These are phyloP conservation scores for Vanessa atalanta DNA, from an alignment of 1,140 invertebrate species.

Conservation along the genomic window DNA sequence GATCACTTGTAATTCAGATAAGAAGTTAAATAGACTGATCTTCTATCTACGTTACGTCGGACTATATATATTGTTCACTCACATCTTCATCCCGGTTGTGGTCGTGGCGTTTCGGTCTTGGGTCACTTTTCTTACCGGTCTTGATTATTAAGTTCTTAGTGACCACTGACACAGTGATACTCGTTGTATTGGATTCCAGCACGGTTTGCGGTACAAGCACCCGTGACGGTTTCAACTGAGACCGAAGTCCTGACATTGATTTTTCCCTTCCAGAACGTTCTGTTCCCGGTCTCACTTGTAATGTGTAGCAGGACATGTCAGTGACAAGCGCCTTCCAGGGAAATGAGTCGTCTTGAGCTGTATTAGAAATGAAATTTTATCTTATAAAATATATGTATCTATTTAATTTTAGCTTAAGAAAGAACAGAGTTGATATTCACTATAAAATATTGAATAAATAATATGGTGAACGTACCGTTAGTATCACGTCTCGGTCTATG, in stretches of 20 bases:
- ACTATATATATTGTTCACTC: slow-evolving; percentile 12
- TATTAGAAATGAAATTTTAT: neutral
- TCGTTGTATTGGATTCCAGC: slow-evolving; percentile 55
- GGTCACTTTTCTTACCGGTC: slow-evolving; percentile 26
- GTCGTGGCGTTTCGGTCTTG: slow-evolving; percentile 21
- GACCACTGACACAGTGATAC: slow-evolving; percentile 60
- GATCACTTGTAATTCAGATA: neutral
- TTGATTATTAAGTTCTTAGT: slow-evolving; percentile 51
- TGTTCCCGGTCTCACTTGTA: slow-evolving; percentile 38
- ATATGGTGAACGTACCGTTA: slow-evolving; percentile 20
- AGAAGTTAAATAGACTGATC: too few relatives aligned
- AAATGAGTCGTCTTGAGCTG: slow-evolving; percentile 51
- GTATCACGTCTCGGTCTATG: slow-evolving; percentile 19
- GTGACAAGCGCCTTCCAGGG: slow-evolving; percentile 62
- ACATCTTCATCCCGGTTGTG: slow-evolving; percentile 37
- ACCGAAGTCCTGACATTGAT: slow-evolving; percentile 30
- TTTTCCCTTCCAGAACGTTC: slow-evolving; percentile 32
- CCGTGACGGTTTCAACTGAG: slow-evolving; percentile 40
- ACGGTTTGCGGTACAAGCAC: slow-evolving; percentile 43
- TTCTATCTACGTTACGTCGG: too few relatives aligned
- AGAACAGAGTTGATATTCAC: too few relatives aligned
- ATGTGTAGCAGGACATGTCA: slow-evolving; percentile 64
- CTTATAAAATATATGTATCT: too few relatives aligned
- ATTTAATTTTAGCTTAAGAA: too few relatives aligned
- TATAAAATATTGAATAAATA: too few relatives aligned